Evolutionary conservation across 2,113 vertebrate species (phyloP).

Genomic region (Petaurus breviceps): DNA sequence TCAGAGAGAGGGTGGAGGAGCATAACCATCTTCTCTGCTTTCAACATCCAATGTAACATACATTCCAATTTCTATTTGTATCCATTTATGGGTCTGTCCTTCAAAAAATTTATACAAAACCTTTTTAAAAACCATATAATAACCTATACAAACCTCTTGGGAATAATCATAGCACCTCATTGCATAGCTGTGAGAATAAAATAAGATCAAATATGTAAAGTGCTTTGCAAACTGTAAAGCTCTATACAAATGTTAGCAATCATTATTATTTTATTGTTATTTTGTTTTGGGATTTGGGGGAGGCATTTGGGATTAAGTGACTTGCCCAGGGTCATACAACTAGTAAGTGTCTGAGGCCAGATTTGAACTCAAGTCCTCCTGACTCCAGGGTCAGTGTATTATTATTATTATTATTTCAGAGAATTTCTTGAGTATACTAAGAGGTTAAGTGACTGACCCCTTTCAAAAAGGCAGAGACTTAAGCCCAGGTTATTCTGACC

Average conservation of each 20-base stretch:
- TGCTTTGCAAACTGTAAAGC: too few relatives aligned
- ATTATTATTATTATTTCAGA: background rate
- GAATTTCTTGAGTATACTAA: background rate
- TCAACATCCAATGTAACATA: background rate
- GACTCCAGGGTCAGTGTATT: background rate
- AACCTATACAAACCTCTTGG: background rate
- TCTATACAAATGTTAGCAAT: background rate
- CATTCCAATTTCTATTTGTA: background rate
- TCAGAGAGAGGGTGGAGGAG: background rate
- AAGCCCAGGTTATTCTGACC: too few relatives aligned
- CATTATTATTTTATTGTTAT: background rate
- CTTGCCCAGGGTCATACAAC: background rate
- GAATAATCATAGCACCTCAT: background rate
- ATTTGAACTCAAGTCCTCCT: background rate
- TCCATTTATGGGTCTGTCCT: background rate
- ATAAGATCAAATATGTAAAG: background rate
- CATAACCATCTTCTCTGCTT: background rate
- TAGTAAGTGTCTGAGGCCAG: background rate
- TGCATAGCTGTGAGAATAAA: too few relatives aligned
- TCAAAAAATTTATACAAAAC: background rate
- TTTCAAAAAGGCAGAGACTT: too few relatives aligned
- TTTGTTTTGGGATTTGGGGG: too few relatives aligned
- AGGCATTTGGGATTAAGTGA: background rate
- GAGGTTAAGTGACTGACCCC: too few relatives aligned
- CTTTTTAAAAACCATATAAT: background rate